These are phyloP conservation scores for Paracyprichromis sp. DNA, from an alignment of 2,113 vertebrate genomes.

Conservation along the genomic window DNA sequence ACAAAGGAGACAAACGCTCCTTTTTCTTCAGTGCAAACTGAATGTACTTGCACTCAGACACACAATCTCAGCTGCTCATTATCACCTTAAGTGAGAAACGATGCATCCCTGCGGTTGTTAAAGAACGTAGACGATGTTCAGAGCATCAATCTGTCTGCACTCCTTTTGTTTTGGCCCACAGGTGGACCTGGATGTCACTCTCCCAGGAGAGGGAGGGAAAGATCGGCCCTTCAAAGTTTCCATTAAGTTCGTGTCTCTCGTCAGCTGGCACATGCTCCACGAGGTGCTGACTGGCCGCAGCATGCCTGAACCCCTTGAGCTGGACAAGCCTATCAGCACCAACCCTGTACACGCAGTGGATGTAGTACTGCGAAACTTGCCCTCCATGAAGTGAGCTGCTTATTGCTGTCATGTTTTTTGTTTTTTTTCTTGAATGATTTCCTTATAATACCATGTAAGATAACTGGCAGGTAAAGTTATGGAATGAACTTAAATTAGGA, in stretches of 20 bases:
- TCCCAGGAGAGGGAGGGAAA: conserved; percentile 96
- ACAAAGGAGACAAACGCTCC: neutral
- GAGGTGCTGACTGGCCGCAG: conserved; percentile 96
- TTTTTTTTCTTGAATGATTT: neutral
- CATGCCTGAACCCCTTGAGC: conserved; percentile 93
- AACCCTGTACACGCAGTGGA: conserved; percentile 98
- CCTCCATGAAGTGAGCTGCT: conserved; percentile 94
- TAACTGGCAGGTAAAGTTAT: accelerated
- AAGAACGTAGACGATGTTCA: neutral
- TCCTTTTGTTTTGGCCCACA: conserved; percentile 34
- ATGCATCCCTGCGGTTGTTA: neutral
- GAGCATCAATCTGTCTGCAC: neutral
- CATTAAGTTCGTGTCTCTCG: conserved; percentile 96
- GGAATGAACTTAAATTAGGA: neutral
- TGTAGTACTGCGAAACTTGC: conserved; percentile 96
- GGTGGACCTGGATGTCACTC: conserved; percentile 99
- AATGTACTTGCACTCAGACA: neutral
- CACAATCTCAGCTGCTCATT: neutral
- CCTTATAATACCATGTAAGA: neutral
- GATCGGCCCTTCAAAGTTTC: conserved; percentile 97
- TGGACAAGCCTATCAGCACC: conserved; percentile 99
- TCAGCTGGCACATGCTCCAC: conserved; percentile 98
- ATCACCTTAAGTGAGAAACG: neutral
- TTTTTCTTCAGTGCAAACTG: neutral
- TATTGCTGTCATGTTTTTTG: neutral